Percentiles rank a stretch among this genome's conserved stretches.
Evolutionary conservation across 2,888 invertebrate genomes (phyloP).

Genomic region (Celastrina argiolus): DNA sequence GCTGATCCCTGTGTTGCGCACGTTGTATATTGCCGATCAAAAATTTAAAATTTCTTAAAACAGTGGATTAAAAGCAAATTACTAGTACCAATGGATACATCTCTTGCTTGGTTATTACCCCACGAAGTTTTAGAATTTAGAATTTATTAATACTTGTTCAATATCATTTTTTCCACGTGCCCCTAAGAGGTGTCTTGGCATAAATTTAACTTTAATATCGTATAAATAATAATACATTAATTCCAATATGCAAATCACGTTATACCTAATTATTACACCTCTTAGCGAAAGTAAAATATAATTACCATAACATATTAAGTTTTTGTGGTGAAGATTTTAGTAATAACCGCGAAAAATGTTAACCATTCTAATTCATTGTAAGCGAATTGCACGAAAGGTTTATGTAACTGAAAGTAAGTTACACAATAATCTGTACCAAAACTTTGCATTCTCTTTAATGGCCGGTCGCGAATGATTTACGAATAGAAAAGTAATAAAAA

Average conservation of each 20-base stretch:
- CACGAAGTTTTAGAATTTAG: too few species aligned
- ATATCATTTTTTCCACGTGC: too few species aligned
- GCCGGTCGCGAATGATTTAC: background rate
- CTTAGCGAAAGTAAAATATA: background rate
- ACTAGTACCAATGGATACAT: too few species aligned
- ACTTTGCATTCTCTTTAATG: constrained; percentile 4
- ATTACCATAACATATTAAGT: background rate
- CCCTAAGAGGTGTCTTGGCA: too few species aligned
- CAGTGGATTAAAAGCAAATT: too few species aligned
- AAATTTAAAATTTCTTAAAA: too few species aligned
- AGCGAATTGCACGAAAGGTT: background rate
- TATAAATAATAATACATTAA: background rate
- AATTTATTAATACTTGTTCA: too few species aligned
- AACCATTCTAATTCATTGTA: constrained; percentile 7
- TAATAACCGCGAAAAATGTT: background rate
- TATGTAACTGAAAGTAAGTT: constrained; percentile 13
- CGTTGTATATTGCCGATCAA: too few species aligned
- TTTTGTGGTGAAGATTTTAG: background rate
- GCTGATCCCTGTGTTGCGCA: too few species aligned
- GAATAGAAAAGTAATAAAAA: background rate
- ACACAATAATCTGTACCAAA: background rate
- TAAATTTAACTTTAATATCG: background rate
- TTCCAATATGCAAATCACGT: background rate
- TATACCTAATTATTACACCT: background rate
- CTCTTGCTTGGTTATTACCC: too few species aligned